A percentile compares a stretch with the other conserved stretches of the same genome.
Evolutionary conservation across 1,140 invertebrate species (phyloP).

Genomic region (Pteromalus puparum): DNA sequence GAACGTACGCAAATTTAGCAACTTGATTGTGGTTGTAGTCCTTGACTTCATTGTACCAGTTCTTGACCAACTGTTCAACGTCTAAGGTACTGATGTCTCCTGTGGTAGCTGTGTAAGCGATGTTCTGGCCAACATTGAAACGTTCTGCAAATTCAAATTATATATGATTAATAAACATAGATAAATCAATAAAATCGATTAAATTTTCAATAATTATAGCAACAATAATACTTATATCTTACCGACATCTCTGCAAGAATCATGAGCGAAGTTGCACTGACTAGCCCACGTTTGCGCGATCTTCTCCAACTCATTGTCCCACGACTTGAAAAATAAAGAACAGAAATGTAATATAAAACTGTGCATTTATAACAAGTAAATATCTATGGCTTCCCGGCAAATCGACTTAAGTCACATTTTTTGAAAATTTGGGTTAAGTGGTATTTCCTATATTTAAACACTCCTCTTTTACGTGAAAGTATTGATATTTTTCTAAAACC

Average conservation of each 20-base stretch:
- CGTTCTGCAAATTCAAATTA: neutral
- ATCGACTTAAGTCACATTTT: too few species aligned
- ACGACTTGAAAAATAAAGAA: slow-evolving; percentile 64
- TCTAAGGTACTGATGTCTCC: neutral
- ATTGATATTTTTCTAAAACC: too few species aligned
- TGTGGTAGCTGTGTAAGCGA: slow-evolving; percentile 27
- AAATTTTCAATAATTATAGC: neutral
- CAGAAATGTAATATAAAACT: neutral
- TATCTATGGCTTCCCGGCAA: too few species aligned
- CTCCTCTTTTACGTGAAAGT: too few species aligned
- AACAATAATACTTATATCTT: slow-evolving; percentile 49
- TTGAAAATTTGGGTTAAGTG: too few species aligned
- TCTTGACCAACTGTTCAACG: slow-evolving; percentile 13
- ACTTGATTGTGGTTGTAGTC: slow-evolving; percentile 35
- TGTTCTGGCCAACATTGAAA: slow-evolving; percentile 52
- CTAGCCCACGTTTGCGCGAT: slow-evolving; percentile 79
- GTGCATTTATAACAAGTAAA: too few species aligned
- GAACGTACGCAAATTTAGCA: slow-evolving; percentile 32
- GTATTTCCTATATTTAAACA: too few species aligned
- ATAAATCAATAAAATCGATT: slow-evolving; percentile 15
- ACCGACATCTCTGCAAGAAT: slow-evolving; percentile 75
- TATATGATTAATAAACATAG: neutral
- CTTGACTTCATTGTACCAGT: slow-evolving; percentile 53
- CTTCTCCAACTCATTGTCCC: slow-evolving; percentile 77
- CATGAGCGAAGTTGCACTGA: slow-evolving; percentile 77